Evolutionary conservation across 1,140 invertebrate genomes (phyloP).

Genomic region (Solen grandis): DNA sequence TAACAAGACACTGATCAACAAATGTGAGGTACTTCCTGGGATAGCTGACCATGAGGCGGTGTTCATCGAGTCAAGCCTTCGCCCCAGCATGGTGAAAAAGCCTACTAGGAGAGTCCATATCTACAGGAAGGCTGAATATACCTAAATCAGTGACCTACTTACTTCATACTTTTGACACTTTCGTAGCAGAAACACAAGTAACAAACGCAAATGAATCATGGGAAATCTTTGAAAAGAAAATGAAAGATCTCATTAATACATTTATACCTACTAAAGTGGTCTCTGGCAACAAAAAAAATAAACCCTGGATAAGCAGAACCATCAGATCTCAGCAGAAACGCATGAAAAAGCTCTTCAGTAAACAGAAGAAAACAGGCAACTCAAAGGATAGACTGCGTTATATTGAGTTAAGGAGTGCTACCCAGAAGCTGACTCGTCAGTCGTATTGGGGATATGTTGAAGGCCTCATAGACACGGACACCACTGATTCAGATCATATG

Average conservation of each 20-base stretch:
- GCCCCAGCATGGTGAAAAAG: background rate
- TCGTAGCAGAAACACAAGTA: background rate
- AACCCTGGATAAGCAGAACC: conserved; percentile 10
- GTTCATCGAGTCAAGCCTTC: no score
- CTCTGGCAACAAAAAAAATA: background rate
- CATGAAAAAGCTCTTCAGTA: background rate
- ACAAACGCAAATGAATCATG: background rate
- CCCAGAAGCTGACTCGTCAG: background rate
- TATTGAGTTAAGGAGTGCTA: background rate
- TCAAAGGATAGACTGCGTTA: background rate
- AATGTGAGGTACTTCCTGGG: background rate
- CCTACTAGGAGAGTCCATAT: background rate
- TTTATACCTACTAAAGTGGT: background rate
- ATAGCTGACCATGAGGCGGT: no score
- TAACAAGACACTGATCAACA: conserved; percentile 6
- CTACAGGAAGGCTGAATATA: conserved; percentile 1
- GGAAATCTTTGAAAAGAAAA: background rate
- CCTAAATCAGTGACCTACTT: background rate
- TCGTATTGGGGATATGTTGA: conserved; percentile 1
- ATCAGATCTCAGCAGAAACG: background rate
- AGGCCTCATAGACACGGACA: no score
- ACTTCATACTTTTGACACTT: background rate
- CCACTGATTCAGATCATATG: no score
- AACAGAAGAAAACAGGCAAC: conserved; percentile 2
- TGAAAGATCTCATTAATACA: background rate